Percentiles rank a stretch among this genome's conserved stretches.
Evolutionary conservation across 2,113 vertebrate genomes (phyloP).

Genomic region (Leucoraja erinaceus): DNA sequence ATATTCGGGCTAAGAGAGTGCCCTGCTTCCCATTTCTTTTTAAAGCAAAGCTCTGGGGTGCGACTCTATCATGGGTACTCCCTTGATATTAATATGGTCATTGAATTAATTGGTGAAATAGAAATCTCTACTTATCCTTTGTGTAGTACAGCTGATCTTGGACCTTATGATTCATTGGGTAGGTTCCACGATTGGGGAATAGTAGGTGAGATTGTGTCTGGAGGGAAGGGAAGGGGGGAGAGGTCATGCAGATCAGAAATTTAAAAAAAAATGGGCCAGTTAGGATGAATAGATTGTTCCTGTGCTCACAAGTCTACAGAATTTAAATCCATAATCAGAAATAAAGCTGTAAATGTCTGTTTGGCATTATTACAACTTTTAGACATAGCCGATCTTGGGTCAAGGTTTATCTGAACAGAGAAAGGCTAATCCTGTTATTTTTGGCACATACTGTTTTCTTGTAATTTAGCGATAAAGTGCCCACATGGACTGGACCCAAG

Average conservation of each 20-base stretch:
- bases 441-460: not conserved
- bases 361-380: not conserved
- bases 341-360: not conserved
- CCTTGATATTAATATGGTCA: not conserved
- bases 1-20: not conserved
- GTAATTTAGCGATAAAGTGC: not conserved
- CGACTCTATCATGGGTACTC: not conserved
- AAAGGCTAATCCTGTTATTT: not conserved
- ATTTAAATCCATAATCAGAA: not conserved
- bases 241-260: too few relatives aligned
- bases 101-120: not conserved
- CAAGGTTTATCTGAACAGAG: not conserved
- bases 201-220: not conserved
- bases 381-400: not conserved
- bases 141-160: not conserved
- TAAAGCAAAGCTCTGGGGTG: not conserved
- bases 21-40: not conserved
- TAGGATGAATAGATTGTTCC: not conserved
- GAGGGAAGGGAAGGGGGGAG: too few relatives aligned
- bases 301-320: not conserved
- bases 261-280: too few relatives aligned
- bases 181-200: not conserved
- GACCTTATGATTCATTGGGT: not conserved
- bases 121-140: not conserved
- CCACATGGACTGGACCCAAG: not conserved